Evolutionary conservation across 2,113 vertebrate genomes (phyloP), one percentile per base, ranked within the genome.

Genomic region (Cynoglossus semilaevis): DNA sequence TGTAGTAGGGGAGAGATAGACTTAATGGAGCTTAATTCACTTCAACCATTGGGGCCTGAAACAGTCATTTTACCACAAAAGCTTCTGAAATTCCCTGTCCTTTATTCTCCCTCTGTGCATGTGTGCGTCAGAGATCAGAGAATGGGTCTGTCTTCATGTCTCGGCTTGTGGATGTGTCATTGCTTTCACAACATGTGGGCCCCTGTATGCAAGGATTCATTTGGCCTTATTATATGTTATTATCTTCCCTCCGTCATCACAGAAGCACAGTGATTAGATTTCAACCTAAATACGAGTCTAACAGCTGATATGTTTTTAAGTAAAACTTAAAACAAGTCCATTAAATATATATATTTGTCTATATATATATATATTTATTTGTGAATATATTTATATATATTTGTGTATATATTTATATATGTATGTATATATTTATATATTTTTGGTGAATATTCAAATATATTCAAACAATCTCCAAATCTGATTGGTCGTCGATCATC

Each of bases 11-110:
- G 52, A 51, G 36, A 55, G 56, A 65, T 45, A 45, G 69, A 69
- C 62, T 76, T 80, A 72, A 83, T 81, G 48, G 65, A 73, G 59
- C 61, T 49, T 67, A 72, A 78, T 77, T 83, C 72, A 79, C 63
- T 71, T 82, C 70, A 74, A 48, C 73, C 56, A 83, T 56, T 17
- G 17, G 60, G 60, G 65, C 55, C 63, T 83, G 64, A 84, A 85
- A 82, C 73, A 74, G 67, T 71, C 51, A 76, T 78, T 79, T 74
- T 81, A 47, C 41, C 59, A 63, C 49, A 18, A 55, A 73, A 73
- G 17, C 51, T 43, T 55, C 15, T 58, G 51, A 60, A 67, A 73
- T 15, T 40, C 59, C 13, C 12, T 60, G 18, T 16, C 35, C 44
- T 34, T 58, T 37, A 16, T 12, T 46, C 4, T 38, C 17, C 18